Conservation (phyloP, 2,113 vertebrate genomes). For the Callocephalon fimbriatum region DNA sequence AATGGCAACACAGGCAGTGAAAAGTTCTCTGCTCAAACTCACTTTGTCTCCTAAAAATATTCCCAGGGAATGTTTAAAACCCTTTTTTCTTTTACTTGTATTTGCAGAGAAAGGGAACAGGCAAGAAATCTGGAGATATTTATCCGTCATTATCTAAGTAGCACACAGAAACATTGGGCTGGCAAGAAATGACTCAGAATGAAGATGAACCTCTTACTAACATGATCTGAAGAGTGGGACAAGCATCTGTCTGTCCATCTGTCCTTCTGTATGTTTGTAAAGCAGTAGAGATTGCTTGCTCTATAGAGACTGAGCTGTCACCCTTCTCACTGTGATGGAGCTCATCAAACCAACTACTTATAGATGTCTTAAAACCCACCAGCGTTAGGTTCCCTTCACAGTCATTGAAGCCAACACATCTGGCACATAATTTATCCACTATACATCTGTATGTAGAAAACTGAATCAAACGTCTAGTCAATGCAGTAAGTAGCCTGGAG, state of each 20-base stretch:
- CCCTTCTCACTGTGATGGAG: not conserved
- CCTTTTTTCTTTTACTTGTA: fast-evolving
- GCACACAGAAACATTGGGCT: not conserved
- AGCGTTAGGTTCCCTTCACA: not conserved
- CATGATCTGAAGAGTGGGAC: not conserved
- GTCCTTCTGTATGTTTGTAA: not conserved
- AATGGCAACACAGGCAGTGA: not conserved
- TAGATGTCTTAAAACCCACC: not conserved
- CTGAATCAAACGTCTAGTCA: not conserved
- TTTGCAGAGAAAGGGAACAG: not conserved
- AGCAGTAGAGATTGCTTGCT: not conserved
- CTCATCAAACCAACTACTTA: not conserved
- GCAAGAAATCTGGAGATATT: not conserved
- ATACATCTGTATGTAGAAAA: not conserved
- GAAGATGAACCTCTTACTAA: not conserved
- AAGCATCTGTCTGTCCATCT: not conserved
- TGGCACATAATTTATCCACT: not conserved
- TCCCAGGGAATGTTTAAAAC: not conserved
- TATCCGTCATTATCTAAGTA: not conserved
- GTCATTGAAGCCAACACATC: not conserved
- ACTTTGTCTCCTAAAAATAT: not conserved
- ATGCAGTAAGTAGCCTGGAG: fast-evolving
- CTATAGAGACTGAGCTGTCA: not conserved
- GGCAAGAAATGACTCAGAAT: not conserved
- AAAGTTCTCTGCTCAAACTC: not conserved